These are phyloP conservation scores for Pandemis heparana DNA, from an alignment of 2,888 invertebrate genomes.

Conservation along the genomic window DNA sequence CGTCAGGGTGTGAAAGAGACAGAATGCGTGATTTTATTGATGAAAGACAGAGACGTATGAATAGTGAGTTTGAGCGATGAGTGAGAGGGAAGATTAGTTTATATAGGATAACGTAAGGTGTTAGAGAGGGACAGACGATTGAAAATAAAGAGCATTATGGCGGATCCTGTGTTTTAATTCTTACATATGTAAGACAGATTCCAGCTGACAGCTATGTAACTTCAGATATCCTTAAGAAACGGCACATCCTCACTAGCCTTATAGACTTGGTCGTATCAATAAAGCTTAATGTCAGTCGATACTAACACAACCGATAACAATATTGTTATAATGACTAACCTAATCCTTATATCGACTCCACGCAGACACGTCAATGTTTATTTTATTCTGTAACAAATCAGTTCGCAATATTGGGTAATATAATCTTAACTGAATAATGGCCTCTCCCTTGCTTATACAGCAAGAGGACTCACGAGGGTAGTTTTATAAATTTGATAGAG, in stretches of 20 bases:
- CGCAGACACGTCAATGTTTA: slow-evolving; percentile 20
- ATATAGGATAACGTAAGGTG: too few relatives aligned
- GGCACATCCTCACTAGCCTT: not conserved
- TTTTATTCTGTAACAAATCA: slow-evolving; percentile 24
- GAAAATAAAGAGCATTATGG: too few relatives aligned
- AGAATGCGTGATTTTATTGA: too few relatives aligned
- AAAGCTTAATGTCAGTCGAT: not conserved
- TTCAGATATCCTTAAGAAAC: not conserved
- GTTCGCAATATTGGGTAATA: slow-evolving; percentile 22
- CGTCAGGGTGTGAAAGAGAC: too few relatives aligned
- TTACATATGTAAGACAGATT: too few relatives aligned
- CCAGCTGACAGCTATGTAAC: not conserved
- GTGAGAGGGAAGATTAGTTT: too few relatives aligned
- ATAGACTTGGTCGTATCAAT: not conserved
- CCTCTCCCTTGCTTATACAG: slow-evolving; percentile 30
- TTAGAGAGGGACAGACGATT: too few relatives aligned
- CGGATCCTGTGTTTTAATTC: too few relatives aligned
- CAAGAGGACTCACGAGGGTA: slow-evolving; percentile 34
- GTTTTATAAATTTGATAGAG: slow-evolving; percentile 40
- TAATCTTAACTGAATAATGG: slow-evolving; percentile 31
- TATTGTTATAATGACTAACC: not conserved
- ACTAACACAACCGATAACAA: slow-evolving; percentile 14
- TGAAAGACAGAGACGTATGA: too few relatives aligned
- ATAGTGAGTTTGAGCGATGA: too few relatives aligned
- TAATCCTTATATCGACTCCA: slow-evolving; percentile 23